These are phyloP conservation scores for Blennius ocellaris DNA, from an alignment of 2,113 vertebrate species.

Conservation along the genomic window DNA sequence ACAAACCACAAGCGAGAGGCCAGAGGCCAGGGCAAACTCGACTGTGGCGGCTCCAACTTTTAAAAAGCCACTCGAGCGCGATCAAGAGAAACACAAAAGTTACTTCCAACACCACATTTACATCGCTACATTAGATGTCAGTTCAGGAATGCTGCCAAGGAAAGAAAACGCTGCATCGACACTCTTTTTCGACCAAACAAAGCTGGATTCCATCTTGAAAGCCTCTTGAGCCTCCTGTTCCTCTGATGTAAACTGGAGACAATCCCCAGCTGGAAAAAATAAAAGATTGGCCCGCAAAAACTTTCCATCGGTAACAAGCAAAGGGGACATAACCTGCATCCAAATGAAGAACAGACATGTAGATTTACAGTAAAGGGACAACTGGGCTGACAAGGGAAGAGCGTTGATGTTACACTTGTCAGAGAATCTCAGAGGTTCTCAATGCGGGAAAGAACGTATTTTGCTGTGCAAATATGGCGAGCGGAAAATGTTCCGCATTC, in stretches of 20 bases:
- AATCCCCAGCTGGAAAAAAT: conserved; percentile 9
- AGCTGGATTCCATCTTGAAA: conserved; percentile 18
- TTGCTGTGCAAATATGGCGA: too few relatives aligned
- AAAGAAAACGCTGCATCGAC: not conserved
- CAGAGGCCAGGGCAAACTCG: conserved; percentile 8
- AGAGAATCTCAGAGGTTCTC: too few relatives aligned
- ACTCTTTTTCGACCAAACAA: not conserved
- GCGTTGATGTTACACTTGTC: not conserved
- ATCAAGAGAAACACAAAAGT: conserved; percentile 1
- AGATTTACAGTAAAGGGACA: conserved; percentile 12
- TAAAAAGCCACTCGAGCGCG: conserved; percentile 20
- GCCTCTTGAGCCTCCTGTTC: conserved; percentile 8
- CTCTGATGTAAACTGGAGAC: conserved; percentile 33
- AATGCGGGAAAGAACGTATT: too few relatives aligned
- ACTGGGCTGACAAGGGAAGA: not conserved
- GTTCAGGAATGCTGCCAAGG: conserved; percentile 3
- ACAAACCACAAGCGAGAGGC: conserved; percentile 7
- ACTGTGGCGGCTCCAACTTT: conserved; percentile 13
- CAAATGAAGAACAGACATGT: conserved; percentile 47
- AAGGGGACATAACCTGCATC: conserved; percentile 20
- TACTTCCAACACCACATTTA: conserved; percentile 7
- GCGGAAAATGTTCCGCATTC: too few relatives aligned
- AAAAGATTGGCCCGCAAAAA: conserved; percentile 2
- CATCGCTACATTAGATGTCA: conserved; percentile 25
- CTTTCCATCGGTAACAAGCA: conserved; percentile 28